A percentile compares a stretch with the other conserved stretches of the same genome.
Evolutionary conservation across 2,797 vertebrate genomes (phyloP).

Genomic region (Darevskia nairensis): DNA sequence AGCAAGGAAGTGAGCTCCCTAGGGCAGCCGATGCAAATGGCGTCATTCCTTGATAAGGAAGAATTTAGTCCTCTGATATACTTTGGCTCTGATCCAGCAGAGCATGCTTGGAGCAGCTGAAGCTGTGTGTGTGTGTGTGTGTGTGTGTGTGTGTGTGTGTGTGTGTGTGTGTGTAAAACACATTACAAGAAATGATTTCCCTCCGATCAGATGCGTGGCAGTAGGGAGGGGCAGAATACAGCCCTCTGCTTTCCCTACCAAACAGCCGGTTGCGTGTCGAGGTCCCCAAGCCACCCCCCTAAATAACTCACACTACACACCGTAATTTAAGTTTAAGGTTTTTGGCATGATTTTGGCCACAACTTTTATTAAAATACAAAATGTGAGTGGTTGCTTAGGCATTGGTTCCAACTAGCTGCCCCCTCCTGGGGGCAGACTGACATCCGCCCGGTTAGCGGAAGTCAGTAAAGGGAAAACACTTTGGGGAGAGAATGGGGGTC

Average conservation of each 20-base stretch:
- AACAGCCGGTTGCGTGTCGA: background rate
- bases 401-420: no score
- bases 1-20: background rate
- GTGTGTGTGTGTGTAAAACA: no score
- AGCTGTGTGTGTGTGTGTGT: background rate
- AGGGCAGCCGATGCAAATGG: background rate
- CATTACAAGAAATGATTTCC: conserved; percentile 1
- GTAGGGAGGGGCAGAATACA: background rate
- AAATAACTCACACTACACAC: no score
- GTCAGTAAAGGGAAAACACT: no score
- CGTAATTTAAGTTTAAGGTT: no score
- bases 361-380: no score
- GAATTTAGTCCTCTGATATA: background rate
- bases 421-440: no score
- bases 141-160: background rate
- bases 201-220: background rate
- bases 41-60: background rate
- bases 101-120: background rate
- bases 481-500: no score
- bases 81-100: background rate
- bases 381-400: no score
- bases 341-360: no score
- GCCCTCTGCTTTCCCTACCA: background rate
- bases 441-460: no score
- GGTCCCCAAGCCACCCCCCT: no score